Base-by-base conservation (phyloP, 2,888 invertebrate genomes). In the Hyles lineata region DNA sequence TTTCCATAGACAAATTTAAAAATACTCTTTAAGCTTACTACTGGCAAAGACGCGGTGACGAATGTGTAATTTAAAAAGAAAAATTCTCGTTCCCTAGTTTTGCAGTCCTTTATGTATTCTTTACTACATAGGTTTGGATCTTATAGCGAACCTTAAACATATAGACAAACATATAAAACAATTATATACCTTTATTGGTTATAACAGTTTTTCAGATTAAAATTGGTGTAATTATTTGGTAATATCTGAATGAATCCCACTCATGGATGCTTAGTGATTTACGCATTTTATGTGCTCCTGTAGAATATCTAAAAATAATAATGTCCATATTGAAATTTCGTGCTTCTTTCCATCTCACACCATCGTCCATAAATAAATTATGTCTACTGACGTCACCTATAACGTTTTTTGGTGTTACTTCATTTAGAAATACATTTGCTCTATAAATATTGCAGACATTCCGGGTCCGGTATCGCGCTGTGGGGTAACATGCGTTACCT, bases 391-490 rank as follows among this genome's bases (percentile, higher is more conserved):
- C 67, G 67, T 67, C 67, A 67, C 23, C 9, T 19, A 19, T 43
- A 23, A 23, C 67, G 21, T 63, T 67, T 67, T 67, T 67, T 50
- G 21, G 15, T 50, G 23, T 67, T 50, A 67, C 50, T 35, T 62
- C 19, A 23, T 67, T 50, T 67, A 67, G 67, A 43, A 67, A 67
- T 29, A 29, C 70, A 62, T 55, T 55, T 72, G 58, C 70, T 72
- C 62, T 60, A 70, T 72, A 67, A 67, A 67, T 67, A 67, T 23
- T 67, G 43, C 17, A n/a, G 67, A 67, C 67, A 67, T 67, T 17
- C 67, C 50, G 23, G 25, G 67, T 11, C 23, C 23, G 59, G 17
- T 7, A 50, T 23, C 21, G 7, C 15, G 6, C 17, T 17, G 17
- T 25, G 17, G 63, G 35, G n/a, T 67, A 50, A 23, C 50, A 21